Percentiles rank a stretch among this genome's conserved stretches.
Evolutionary conservation across 2,797 vertebrate genomes (phyloP).

Genomic region (Sebastiscus tertius): DNA sequence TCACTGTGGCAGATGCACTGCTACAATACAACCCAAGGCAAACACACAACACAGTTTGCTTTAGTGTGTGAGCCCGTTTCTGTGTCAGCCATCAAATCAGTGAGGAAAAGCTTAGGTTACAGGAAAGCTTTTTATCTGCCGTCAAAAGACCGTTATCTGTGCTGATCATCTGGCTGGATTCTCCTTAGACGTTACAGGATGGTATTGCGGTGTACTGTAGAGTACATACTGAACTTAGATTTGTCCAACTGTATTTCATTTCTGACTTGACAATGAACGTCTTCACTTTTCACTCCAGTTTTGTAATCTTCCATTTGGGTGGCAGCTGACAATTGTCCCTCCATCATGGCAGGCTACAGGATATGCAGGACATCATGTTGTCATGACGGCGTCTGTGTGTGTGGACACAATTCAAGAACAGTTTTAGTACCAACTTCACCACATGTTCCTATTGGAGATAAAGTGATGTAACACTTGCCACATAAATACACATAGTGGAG

Average conservation of each 20-base stretch:
- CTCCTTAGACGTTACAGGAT: background rate
- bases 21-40: conserved; percentile 49
- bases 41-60: conserved; percentile 30
- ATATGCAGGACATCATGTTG: conserved; percentile 29
- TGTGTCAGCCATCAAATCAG: conserved; percentile 4
- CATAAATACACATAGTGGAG: background rate
- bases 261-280: background rate
- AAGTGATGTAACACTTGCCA: background rate
- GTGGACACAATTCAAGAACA: background rate
- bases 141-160: background rate
- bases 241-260: background rate
- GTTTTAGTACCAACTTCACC: background rate
- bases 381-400: conserved; percentile 1
- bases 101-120: background rate
- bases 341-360: conserved; percentile 24
- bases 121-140: background rate
- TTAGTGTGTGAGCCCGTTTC: background rate
- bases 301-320: conserved; percentile 38
- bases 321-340: conserved; percentile 64
- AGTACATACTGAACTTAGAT: background rate
- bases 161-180: background rate
- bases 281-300: conserved; percentile 13
- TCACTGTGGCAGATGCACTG: conserved; percentile 63
- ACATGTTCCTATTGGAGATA: background rate
- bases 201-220: background rate